phyloP scores from a whole-genome alignment of 2,888 invertebrate genomes.

The Eupithecia centaureata region DNA sequence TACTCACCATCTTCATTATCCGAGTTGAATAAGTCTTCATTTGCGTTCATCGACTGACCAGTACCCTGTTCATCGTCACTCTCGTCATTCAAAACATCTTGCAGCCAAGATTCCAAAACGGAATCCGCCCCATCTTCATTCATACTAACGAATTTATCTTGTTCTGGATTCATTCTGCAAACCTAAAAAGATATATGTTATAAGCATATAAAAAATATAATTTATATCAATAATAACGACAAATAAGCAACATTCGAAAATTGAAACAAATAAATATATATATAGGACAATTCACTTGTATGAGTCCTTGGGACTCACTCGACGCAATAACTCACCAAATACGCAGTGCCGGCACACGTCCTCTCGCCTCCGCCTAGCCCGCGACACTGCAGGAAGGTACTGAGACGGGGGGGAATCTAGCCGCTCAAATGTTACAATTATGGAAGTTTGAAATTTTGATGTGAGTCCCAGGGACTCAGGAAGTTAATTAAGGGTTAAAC shows the following conservation, averaged over 20 bases:
- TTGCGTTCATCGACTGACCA: slow-evolving; percentile 4
- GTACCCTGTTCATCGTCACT: slow-evolving; percentile 6
- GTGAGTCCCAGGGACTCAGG: slow-evolving; percentile 1
- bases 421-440: slow-evolving; percentile 10
- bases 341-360: background rate
- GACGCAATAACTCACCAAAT: slow-evolving; percentile 7
- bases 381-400: slow-evolving; percentile 10
- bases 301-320: slow-evolving; percentile 1
- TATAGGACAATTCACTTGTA: slow-evolving; percentile 5
- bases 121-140: slow-evolving; percentile 5
- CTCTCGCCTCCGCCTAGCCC: slow-evolving; percentile 1
- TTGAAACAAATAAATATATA: slow-evolving; percentile 1
- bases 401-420: slow-evolving; percentile 11
- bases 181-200: background rate
- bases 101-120: slow-evolving; percentile 7
- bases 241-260: slow-evolving; percentile 8
- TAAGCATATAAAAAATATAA: slow-evolving; percentile 3
- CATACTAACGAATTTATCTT: background rate
- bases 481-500: slow-evolving; percentile 8
- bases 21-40: slow-evolving; percentile 3
- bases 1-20: slow-evolving; percentile 3
- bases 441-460: slow-evolving; percentile 9
- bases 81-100: slow-evolving; percentile 8
- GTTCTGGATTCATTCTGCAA: slow-evolving; percentile 1
- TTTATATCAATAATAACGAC: slow-evolving; percentile 6